Evolutionary conservation across 2,113 vertebrate genomes (phyloP).

Genomic region (Conger conger): DNA sequence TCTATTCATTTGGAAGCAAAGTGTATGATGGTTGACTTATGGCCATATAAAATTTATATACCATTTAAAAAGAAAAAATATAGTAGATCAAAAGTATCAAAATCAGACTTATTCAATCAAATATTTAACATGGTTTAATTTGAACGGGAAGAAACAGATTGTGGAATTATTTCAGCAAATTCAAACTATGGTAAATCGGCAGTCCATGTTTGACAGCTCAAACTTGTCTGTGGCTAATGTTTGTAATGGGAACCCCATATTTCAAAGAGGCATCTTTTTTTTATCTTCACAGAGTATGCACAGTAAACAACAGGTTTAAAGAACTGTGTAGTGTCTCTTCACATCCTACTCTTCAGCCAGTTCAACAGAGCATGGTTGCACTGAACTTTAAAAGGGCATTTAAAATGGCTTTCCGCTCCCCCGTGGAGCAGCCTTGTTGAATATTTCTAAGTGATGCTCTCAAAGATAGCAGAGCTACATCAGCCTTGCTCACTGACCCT

Average conservation of each 20-base stretch:
- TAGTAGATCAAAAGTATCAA: constrained; percentile 51
- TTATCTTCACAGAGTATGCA: constrained; percentile 40
- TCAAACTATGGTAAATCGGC: constrained; percentile 27
- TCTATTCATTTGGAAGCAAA: not conserved
- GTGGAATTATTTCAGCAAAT: constrained; percentile 47
- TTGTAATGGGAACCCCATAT: constrained; percentile 11
- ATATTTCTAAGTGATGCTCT: constrained; percentile 61
- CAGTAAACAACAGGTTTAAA: constrained; percentile 39
- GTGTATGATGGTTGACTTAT: constrained; percentile 27
- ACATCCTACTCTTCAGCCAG: constrained; percentile 44
- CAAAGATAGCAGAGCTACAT: constrained; percentile 41
- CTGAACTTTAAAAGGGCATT: constrained; percentile 65
- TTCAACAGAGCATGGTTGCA: constrained; percentile 49
- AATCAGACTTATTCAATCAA: constrained; percentile 43
- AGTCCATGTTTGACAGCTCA: constrained; percentile 35
- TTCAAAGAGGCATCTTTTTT: constrained; percentile 22
- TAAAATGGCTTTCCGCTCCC: constrained; percentile 57
- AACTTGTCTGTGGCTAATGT: constrained; percentile 37
- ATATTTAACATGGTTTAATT: constrained; percentile 45
- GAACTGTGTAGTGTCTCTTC: constrained; percentile 21
- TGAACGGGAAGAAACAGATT: constrained; percentile 37
- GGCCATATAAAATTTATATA: constrained; percentile 55
- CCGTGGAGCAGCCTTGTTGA: constrained; percentile 55
- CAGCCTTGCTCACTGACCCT: constrained; percentile 53
- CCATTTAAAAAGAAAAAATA: constrained; percentile 49